A percentile compares a stretch with the other conserved stretches of the same genome.
Evolutionary conservation across 2,797 vertebrate species (phyloP).

Genomic region (Acipenser oxyrinchus): DNA sequence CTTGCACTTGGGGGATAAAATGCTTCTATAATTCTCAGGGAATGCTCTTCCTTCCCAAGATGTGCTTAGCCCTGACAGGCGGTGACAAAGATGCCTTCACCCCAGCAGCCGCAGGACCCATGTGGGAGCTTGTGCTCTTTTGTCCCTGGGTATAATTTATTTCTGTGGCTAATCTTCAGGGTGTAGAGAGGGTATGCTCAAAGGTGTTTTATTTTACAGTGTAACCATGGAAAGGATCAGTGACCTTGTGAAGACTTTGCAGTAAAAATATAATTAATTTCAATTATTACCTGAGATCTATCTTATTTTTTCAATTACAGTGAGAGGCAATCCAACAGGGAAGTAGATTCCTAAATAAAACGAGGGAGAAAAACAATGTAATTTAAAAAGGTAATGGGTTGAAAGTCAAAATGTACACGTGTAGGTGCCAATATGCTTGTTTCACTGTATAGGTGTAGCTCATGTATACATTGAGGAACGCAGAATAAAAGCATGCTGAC

Average conservation of each 20-base stretch:
- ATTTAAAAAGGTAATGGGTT: not conserved
- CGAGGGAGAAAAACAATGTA: slow-evolving; percentile 9
- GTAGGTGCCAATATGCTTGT: too few species aligned
- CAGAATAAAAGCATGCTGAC: too few species aligned
- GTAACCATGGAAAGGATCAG: slow-evolving; percentile 41
- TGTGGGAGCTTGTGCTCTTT: slow-evolving; percentile 38
- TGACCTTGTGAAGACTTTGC: slow-evolving; percentile 47
- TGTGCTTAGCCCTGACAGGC: slow-evolving; percentile 41
- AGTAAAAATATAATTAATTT: slow-evolving; percentile 42
- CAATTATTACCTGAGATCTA: slow-evolving; percentile 39
- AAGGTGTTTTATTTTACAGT: slow-evolving; percentile 50
- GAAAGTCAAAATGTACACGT: slow-evolving; percentile 8
- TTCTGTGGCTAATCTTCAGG: slow-evolving; percentile 59
- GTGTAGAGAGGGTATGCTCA: slow-evolving; percentile 45
- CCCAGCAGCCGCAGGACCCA: slow-evolving; percentile 31
- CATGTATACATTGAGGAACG: too few species aligned
- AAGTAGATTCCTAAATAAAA: slow-evolving; percentile 25
- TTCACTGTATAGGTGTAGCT: too few species aligned
- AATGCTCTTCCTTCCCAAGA: slow-evolving; percentile 31
- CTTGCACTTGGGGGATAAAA: slow-evolving; percentile 47
- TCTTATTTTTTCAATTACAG: slow-evolving; percentile 27
- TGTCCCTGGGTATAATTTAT: slow-evolving; percentile 54
- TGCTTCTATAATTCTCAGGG: slow-evolving; percentile 36
- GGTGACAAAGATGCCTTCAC: slow-evolving; percentile 48
- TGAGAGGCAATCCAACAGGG: slow-evolving; percentile 22